These are phyloP conservation scores for Oophaga sylvatica DNA, from an alignment of 2,797 vertebrate genomes.

Conservation along the genomic window DNA sequence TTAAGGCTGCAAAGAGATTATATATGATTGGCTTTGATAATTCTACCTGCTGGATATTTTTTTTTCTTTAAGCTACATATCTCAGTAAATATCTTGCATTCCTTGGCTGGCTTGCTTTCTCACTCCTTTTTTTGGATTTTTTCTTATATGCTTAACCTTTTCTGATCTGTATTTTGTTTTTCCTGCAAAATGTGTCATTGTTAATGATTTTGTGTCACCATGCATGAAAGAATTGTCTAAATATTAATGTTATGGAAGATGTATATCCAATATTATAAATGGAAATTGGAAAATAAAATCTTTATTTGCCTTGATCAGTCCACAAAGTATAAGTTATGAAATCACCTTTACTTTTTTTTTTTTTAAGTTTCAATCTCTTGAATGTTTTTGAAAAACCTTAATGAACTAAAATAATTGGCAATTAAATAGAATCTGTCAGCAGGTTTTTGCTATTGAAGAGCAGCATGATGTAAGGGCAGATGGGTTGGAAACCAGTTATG, in stretches of 20 bases:
- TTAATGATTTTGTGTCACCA: slow-evolving; percentile 66
- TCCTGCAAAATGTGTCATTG: slow-evolving; percentile 65
- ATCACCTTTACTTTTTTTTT: slow-evolving; percentile 1
- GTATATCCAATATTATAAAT: background rate
- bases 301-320: slow-evolving; percentile 29
- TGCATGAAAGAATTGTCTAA: slow-evolving; percentile 64
- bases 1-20: slow-evolving; percentile 72
- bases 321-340: slow-evolving; percentile 44
- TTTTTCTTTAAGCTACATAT: slow-evolving; percentile 70
- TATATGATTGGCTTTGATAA: slow-evolving; percentile 74
- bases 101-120: slow-evolving; percentile 59
- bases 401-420: background rate
- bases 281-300: slow-evolving; percentile 20
- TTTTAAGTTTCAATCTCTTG: too few relatives aligned
- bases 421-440: too few relatives aligned
- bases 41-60: slow-evolving; percentile 70
- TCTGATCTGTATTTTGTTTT: slow-evolving; percentile 64
- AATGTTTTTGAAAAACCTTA: background rate
- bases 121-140: slow-evolving; percentile 23
- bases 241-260: slow-evolving; percentile 22
- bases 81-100: slow-evolving; percentile 69
- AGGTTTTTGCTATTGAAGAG: too few relatives aligned
- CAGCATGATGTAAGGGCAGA: too few relatives aligned
- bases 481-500: too few relatives aligned
- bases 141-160: slow-evolving; percentile 66